Conservation (phyloP, 2,113 vertebrate species). For the Dicerorhinus sumatrensis region DNA sequence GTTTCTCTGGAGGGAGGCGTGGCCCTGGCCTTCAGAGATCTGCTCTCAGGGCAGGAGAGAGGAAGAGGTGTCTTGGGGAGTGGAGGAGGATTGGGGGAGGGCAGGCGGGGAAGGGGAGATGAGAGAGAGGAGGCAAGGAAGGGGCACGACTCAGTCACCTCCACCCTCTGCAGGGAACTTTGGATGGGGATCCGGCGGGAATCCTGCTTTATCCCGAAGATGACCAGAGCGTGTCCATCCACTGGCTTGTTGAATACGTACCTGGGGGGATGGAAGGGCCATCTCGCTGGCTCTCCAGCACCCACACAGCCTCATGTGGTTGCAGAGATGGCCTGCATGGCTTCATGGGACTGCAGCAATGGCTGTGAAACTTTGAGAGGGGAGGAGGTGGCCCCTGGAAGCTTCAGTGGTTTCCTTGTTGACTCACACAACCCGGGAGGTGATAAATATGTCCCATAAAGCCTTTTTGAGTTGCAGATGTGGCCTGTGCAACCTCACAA, state of each 20-base stretch:
- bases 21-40: slow-evolving; percentile 8
- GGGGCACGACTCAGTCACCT: slow-evolving; percentile 64
- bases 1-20: background rate
- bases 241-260: slow-evolving; percentile 87
- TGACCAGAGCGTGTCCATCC: slow-evolving; percentile 81
- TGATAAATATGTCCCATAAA: background rate
- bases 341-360: background rate
- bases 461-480: background rate
- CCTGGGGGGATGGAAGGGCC: slow-evolving; percentile 57
- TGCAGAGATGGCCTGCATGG: background rate
- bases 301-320: background rate
- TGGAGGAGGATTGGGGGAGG: background rate
- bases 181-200: slow-evolving; percentile 75
- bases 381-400: background rate
- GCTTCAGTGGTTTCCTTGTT: background rate
- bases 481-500: background rate
- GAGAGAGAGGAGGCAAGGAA: fast-evolving
- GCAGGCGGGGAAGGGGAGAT: no score
- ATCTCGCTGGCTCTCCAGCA: background rate
- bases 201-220: slow-evolving; percentile 81
- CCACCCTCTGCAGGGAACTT: slow-evolving; percentile 83
- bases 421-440: background rate
- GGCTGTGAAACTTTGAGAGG: background rate
- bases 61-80: background rate
- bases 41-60: background rate